Evolutionary conservation across 1,140 invertebrate genomes (phyloP).

Genomic region (Polypedilum vanderplanki): DNA sequence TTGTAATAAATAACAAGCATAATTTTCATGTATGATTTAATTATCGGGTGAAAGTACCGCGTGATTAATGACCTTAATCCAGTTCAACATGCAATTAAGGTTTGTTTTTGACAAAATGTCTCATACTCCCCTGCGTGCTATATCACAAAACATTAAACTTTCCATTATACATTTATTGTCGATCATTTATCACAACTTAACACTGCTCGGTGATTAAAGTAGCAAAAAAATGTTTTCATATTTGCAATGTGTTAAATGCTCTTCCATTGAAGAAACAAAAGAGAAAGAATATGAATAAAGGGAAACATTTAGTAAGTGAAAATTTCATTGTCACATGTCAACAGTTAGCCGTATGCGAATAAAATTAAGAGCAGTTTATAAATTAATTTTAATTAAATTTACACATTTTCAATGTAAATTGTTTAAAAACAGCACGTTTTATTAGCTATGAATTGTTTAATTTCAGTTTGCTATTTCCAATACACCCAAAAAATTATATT

Average conservation of each 20-base stretch:
- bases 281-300: too few species aligned
- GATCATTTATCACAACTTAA: slow-evolving; percentile 13
- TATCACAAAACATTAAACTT: background rate
- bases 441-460: background rate
- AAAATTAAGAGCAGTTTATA: background rate
- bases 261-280: background rate
- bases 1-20: too few species aligned
- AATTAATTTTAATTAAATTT: background rate
- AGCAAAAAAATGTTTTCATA: background rate
- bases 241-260: background rate
- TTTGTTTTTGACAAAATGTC: background rate
- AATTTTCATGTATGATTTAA: background rate
- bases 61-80: slow-evolving; percentile 12
- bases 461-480: background rate
- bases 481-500: background rate
- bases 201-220: background rate
- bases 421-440: background rate
- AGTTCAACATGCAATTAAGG: background rate
- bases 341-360: background rate
- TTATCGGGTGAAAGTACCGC: slow-evolving; percentile 7
- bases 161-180: background rate
- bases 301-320: too few species aligned
- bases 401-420: background rate
- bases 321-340: background rate
- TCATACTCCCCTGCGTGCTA: background rate